Evolutionary conservation across 2,797 vertebrate species (phyloP), one percentile per base, ranked within the genome.

Genomic region (Astyanax mexicanus): DNA sequence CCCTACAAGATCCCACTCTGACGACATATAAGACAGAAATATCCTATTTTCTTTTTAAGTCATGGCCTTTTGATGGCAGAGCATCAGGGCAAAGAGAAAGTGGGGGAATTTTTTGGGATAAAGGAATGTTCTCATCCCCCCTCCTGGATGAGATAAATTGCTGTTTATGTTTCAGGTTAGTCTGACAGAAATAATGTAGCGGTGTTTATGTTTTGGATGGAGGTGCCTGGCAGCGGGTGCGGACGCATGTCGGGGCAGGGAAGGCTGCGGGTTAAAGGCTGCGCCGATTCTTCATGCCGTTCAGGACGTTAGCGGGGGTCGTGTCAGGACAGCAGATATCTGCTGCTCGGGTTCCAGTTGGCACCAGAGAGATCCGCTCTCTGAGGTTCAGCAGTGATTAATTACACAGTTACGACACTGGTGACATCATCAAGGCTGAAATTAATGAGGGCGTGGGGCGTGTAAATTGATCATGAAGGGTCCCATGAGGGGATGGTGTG

Each of bases 81-180:
- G 68, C 70, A 67, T 75, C 66, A 65, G 72, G 67, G 69, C 62
- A 68, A 32, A 76, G 40, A 23, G 67, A 57, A 74, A 82, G 78
- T 51, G 51, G 77, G 80, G 69, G 37, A 62, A 47, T 80, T 74
- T n/a, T 70, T 44, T 21, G 38, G 60, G 52, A 57, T 58, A 73
- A 77, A 76, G 57, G 73, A 83, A 75, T 80, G 75, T 75, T 79
- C 73, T 19, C 68, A 74, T 60, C 79, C 73, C 65, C 60, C 42
- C 58, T 74, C 37, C 8, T 66, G 66, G 76, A 78, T 51, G 72
- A 78, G 77, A 80, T 80, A 83, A 81, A 86, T 85, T 80, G 80
- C 75, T 85, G 84, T 85, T 84, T 84, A 86, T 84, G 79, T 81
- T 84, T 78, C 64, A 54, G 68, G 32, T 72, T 79, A 67, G 81